Percentiles rank a stretch among this genome's conserved stretches.
These are phyloP conservation scores for Tribolium castaneum DNA, from an alignment of 1,140 invertebrate genomes.

Conservation along the genomic window DNA sequence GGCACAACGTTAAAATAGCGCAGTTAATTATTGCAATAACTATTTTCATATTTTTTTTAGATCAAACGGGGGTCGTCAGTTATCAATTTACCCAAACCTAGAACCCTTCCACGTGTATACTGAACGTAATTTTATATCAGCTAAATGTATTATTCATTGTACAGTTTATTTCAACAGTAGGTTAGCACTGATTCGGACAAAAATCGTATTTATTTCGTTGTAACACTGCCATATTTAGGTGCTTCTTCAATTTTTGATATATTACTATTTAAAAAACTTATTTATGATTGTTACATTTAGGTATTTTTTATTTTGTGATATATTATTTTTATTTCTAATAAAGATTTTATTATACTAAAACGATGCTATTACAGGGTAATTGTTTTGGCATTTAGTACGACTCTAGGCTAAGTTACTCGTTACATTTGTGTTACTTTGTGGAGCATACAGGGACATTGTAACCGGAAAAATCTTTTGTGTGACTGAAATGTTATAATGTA, in stretches of 20 bases:
- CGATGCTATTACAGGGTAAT: slow-evolving; percentile 14
- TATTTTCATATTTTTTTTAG: slow-evolving; percentile 28
- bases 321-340: slow-evolving; percentile 38
- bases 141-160: slow-evolving; percentile 42
- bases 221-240: slow-evolving; percentile 38
- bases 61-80: slow-evolving; percentile 44
- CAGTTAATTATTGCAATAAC: too few species aligned
- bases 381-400: slow-evolving; percentile 41
- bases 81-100: slow-evolving; percentile 55
- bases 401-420: slow-evolving; percentile 18
- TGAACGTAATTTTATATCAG: slow-evolving; percentile 36
- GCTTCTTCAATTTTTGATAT: slow-evolving; percentile 25
- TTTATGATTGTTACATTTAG: slow-evolving; percentile 49
- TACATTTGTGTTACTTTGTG: slow-evolving; percentile 46
- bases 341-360: slow-evolving; percentile 33
- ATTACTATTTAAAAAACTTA: slow-evolving; percentile 38
- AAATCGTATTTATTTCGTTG: slow-evolving; percentile 1
- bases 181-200: slow-evolving; percentile 20
- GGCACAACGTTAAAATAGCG: too few species aligned
- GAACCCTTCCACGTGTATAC: slow-evolving; percentile 27
- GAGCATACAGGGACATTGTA: slow-evolving; percentile 55
- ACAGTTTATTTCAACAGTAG: slow-evolving; percentile 40
- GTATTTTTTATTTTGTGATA: slow-evolving; percentile 45
- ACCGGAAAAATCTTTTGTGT: slow-evolving; percentile 50
- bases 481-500: slow-evolving; percentile 49